Conservation (phyloP, 2,113 vertebrate genomes). For the Nyctibius bracteatus region DNA sequence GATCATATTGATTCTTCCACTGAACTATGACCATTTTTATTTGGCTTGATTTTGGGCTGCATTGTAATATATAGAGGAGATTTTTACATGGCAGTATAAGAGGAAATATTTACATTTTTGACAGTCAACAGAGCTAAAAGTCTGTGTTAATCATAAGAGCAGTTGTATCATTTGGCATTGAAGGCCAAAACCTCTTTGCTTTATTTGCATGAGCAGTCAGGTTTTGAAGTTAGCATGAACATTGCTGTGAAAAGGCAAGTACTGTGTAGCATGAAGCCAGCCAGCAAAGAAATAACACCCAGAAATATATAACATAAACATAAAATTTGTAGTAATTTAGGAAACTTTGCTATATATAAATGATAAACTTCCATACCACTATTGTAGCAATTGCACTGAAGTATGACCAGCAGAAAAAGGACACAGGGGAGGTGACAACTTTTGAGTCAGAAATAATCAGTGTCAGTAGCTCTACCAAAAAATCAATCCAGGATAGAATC, state of each 20-base stretch:
- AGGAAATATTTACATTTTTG: neutral
- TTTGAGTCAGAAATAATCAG: neutral
- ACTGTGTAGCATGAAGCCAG: neutral
- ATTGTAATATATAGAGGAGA: neutral
- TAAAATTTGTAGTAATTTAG: neutral
- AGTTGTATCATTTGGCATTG: neutral
- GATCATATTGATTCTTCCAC: neutral
- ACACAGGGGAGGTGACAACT: neutral
- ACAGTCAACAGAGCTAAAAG: neutral
- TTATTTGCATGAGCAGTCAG: neutral
- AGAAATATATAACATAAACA: neutral
- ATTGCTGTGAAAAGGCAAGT: neutral
- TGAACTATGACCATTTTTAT: neutral
- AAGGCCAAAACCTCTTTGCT: neutral
- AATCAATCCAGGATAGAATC: neutral
- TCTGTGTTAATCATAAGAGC: neutral
- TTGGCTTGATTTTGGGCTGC: neutral
- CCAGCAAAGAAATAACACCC: neutral
- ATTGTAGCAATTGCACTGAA: neutral
- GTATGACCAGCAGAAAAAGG: neutral
- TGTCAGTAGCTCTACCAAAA: neutral
- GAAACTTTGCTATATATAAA: neutral
- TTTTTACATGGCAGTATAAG: neutral
- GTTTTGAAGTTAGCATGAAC: neutral
- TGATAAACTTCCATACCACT: neutral